These are phyloP conservation scores for Sula dactylatra DNA, from an alignment of 2,113 vertebrate species.

Conservation along the genomic window DNA sequence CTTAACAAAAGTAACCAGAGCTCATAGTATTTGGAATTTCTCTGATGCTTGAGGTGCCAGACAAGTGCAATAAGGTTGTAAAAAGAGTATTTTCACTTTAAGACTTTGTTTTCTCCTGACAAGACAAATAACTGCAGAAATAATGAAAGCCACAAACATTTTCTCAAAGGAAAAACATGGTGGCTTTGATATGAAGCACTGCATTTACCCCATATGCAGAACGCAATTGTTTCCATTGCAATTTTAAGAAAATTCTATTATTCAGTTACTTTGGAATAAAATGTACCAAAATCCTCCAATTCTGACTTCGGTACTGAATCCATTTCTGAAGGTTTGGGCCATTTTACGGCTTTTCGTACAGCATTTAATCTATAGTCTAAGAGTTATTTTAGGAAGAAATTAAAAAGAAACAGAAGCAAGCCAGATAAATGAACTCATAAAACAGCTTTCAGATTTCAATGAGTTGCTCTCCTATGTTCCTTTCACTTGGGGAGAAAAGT, in stretches of 20 bases:
- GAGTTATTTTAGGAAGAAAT: not conserved
- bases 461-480: not conserved
- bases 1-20: not conserved
- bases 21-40: not conserved
- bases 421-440: not conserved
- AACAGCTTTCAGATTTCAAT: not conserved
- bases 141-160: not conserved
- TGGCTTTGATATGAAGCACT: not conserved
- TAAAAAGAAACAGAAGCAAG: not conserved
- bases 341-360: not conserved
- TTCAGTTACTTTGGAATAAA: not conserved
- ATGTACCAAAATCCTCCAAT: not conserved
- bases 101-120: not conserved
- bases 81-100: not conserved
- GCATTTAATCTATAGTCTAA: not conserved
- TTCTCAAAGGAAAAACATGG: not conserved
- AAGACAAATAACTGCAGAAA: not conserved
- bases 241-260: not conserved
- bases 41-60: not conserved
- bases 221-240: not conserved
- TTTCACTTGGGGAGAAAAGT: not conserved
- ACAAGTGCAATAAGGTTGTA: not conserved
- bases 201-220: not conserved
- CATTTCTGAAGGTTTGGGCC: not conserved
- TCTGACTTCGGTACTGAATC: not conserved